Conservation (phyloP, 2,797 vertebrate species). For the Danio albolineatus region DNA sequence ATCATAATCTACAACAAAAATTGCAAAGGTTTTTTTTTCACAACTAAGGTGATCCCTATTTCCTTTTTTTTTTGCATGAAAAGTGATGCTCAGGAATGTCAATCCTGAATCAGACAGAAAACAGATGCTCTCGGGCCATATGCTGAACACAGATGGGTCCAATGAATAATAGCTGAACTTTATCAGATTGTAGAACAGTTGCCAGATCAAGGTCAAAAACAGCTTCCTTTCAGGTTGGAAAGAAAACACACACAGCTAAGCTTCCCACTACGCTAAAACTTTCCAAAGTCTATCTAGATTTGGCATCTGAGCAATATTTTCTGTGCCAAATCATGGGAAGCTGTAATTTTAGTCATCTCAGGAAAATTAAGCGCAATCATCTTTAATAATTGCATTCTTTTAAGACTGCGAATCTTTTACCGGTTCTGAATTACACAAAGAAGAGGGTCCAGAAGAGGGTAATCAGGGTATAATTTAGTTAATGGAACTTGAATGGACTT, state of each 20-base stretch:
- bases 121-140: constrained; percentile 28
- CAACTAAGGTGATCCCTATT: too few relatives aligned
- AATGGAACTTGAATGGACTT: constrained; percentile 28
- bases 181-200: constrained; percentile 25
- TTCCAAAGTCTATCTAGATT: constrained; percentile 23
- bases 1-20: too few relatives aligned
- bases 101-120: constrained; percentile 16
- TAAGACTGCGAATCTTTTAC: not conserved
- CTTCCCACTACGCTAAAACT: not conserved
- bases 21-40: too few relatives aligned
- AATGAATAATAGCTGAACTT: constrained; percentile 39
- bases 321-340: not conserved
- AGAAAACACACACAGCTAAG: not conserved
- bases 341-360: constrained; percentile 18
- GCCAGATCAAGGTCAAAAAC: constrained; percentile 33
- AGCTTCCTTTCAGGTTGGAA: constrained; percentile 20
- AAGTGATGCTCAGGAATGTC: constrained; percentile 6
- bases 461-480: constrained; percentile 32
- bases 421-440: constrained; percentile 15
- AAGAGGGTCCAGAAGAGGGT: not conserved
- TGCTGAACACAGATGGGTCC: constrained; percentile 28
- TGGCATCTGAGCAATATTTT: constrained; percentile 9
- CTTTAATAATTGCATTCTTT: not conserved
- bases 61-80: not conserved
- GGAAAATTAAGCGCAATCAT: constrained; percentile 26